Percentiles rank a stretch among this genome's conserved stretches.
These are phyloP conservation scores for Megaptera novaeangliae DNA, from an alignment of 2,113 vertebrate genomes.

Conservation along the genomic window DNA sequence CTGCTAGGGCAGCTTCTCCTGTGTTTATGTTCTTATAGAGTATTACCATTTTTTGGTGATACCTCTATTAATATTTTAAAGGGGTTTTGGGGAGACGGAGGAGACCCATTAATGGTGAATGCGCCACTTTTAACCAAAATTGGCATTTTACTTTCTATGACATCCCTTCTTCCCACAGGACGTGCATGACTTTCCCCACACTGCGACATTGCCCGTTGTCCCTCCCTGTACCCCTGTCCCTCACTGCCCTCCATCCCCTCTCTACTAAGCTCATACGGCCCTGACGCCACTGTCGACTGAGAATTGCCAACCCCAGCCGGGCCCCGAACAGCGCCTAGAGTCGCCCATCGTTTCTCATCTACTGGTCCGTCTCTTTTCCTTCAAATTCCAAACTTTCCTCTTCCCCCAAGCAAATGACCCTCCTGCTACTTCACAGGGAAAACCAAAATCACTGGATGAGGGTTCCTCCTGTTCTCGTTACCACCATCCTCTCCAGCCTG, in stretches of 20 bases:
- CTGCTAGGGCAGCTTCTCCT: not conserved
- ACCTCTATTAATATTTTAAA: not conserved
- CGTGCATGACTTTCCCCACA: rapidly evolving
- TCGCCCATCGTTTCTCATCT: rapidly evolving
- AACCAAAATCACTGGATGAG: not conserved
- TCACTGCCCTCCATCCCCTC: not conserved
- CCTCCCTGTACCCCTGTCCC: not conserved
- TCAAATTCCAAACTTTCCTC: not conserved
- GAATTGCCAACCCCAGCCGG: not conserved
- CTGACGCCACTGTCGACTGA: not conserved
- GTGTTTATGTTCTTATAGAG: not conserved
- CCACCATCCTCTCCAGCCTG: not conserved
- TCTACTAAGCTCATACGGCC: not conserved
- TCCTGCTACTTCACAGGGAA: not conserved
- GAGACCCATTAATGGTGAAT: not conserved
- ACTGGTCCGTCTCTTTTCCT: too few relatives aligned
- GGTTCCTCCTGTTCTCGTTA: not conserved
- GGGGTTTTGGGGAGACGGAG: not conserved
- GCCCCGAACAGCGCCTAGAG: not conserved
- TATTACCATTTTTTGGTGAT: not conserved
- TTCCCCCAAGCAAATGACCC: not conserved
- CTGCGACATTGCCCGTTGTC: rapidly evolving
- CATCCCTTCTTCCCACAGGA: not conserved
- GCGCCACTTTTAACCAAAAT: not conserved
- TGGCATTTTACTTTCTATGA: not conserved